Percentiles rank a stretch among this genome's conserved stretches.
Conservation (phyloP, 2,113 vertebrate genomes). For the Hemibagrus wyckioides region DNA sequence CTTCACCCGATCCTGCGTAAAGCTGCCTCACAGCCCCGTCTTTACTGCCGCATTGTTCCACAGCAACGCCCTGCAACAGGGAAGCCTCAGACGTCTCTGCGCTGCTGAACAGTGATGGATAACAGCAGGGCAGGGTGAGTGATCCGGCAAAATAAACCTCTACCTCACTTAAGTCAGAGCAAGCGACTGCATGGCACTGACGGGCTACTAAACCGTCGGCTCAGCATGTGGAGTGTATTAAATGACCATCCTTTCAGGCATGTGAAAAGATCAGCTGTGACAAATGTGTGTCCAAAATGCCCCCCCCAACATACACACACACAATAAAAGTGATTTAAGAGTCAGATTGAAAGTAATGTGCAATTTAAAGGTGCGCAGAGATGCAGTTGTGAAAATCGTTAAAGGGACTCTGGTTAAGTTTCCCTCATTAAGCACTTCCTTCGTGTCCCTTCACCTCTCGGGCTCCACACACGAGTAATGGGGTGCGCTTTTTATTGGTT, state of each 20-base stretch:
- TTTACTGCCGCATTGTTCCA: constrained; percentile 20
- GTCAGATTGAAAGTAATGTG: background rate
- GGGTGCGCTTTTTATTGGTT: background rate
- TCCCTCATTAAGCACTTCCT: background rate
- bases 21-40: constrained; percentile 2
- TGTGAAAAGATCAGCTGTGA: background rate
- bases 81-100: background rate
- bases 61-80: background rate
- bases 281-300: background rate
- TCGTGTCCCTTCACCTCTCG: background rate
- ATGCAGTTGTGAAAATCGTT: background rate
- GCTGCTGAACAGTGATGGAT: background rate
- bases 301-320: constrained; percentile 1
- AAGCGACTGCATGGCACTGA: background rate
- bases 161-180: background rate
- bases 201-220: background rate
- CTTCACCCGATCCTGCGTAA: constrained; percentile 25
- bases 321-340: constrained; percentile 32
- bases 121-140: background rate
- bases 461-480: background rate
- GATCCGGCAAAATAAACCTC: background rate
- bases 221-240: constrained; percentile 21
- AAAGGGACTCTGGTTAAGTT: background rate
- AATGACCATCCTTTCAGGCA: background rate
- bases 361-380: constrained; percentile 10